Evolutionary conservation across 2,113 vertebrate genomes (phyloP).

Genomic region (Syrrhaptes paradoxus): DNA sequence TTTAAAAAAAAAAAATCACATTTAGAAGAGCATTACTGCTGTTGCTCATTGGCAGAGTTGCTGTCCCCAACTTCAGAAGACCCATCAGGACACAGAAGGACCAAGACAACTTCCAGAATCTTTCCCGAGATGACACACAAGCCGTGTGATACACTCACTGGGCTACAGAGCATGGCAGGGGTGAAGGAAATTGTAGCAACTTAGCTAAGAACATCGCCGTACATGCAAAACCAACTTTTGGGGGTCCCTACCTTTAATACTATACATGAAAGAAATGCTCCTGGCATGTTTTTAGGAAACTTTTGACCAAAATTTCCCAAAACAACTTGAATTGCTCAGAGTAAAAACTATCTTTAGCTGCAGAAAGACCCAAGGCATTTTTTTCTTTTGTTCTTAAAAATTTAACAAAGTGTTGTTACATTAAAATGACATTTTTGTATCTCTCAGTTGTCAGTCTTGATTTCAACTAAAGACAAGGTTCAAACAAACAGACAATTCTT

Average conservation of each 20-base stretch:
- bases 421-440: neutral
- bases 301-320: neutral
- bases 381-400: neutral
- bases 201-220: neutral
- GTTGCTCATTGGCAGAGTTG: neutral
- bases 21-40: neutral
- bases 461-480: neutral
- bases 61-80: neutral
- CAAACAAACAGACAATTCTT: neutral
- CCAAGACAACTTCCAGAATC: neutral
- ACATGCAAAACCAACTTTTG: neutral
- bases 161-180: neutral
- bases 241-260: neutral
- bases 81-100: neutral
- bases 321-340: neutral
- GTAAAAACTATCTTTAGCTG: neutral
- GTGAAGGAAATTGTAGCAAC: neutral
- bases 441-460: neutral
- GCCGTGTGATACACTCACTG: neutral
- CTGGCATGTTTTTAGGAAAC: neutral
- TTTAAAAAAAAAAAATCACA: neutral
- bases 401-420: too few relatives aligned
- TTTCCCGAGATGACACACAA: neutral
- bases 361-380: neutral
- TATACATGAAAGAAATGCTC: neutral